These are phyloP conservation scores for Bicyclus anynana DNA, from an alignment of 1,140 invertebrate species.

Conservation along the genomic window DNA sequence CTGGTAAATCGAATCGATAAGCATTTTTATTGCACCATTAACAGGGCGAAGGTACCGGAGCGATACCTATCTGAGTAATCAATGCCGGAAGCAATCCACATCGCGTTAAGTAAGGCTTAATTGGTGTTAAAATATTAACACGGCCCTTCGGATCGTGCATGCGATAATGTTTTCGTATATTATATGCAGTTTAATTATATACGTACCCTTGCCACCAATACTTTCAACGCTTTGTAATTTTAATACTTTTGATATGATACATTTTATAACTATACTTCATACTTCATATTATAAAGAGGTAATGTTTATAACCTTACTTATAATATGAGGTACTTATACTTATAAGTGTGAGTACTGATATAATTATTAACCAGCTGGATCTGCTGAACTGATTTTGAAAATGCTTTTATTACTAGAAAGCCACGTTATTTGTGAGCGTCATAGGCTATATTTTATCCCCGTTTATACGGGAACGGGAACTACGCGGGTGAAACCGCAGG, in stretches of 20 bases:
- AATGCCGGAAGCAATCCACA: slow-evolving; percentile 57
- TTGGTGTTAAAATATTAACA: slow-evolving; percentile 40
- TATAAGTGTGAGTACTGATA: no score
- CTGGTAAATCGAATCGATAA: slow-evolving; percentile 44
- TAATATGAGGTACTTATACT: no score
- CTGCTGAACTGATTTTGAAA: no score
- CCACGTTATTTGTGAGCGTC: no score
- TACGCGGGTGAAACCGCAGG: no score
- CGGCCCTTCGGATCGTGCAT: slow-evolving; percentile 8
- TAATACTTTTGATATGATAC: background rate
- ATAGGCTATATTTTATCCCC: no score
- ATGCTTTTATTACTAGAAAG: no score
- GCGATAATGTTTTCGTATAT: slow-evolving; percentile 10
- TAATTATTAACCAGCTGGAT: no score
- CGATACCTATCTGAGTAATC: slow-evolving; percentile 72
- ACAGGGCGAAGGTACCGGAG: slow-evolving; percentile 55
- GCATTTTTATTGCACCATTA: slow-evolving; percentile 73
- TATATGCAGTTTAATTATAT: slow-evolving; percentile 11
- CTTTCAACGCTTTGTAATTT: background rate
- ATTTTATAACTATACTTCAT: no score
- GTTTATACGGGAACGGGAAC: no score
- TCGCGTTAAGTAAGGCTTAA: slow-evolving; percentile 45
- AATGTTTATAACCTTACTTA: no score
- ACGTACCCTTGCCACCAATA: background rate
- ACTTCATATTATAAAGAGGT: no score